Base-by-base conservation (phyloP, 2,888 invertebrate genomes). In the Thalpophila matura region DNA sequence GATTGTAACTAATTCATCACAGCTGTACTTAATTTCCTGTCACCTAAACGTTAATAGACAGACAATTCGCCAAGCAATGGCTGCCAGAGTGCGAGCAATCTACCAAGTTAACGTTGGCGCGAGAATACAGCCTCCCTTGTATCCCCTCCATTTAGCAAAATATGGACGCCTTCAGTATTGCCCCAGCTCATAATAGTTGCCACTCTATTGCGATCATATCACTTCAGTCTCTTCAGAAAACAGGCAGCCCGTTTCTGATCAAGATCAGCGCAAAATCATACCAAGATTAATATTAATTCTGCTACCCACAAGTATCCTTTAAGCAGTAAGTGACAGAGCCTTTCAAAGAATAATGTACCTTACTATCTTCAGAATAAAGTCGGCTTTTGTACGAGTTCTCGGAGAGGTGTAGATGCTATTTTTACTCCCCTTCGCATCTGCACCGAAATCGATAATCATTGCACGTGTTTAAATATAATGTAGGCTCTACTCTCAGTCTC, bases 361-460 rank as follows among this genome's bases (percentile, higher is more conserved):
- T 84, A 82, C 75, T 18, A 0, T 53, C 42, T 37, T 31, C 4
- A 20, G 10, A 3, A 20, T 80, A 86, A 72, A 77, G 83, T 59
- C 57, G 61, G 35, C 60, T 77, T 80, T 83, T 16, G 69, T 50
- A 49, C 33, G 57, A 46, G 16, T 9, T n/a, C 16, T 20, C 42
- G 66, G 74, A 82, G 77, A 77, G 69, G 35, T 55, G 74, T 67
- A 75, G 71, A 70, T 79, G 82, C 78, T 89, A 89, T 87, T 89
- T 88, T 86, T 86, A 81, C 79, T 79, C 81, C 73, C 81, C 79
- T 71, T 71, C 82, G 68, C 83, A 80, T 85, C 84, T 85, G 81
- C 83, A 81, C 82, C 60, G 73, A 81, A 85, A 89, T 90, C 90
- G 84, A 90, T 90, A 89, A 84, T 63, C 63, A 68, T 72, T 80